Evolutionary conservation across 1,140 invertebrate species (phyloP), one percentile per base, ranked within the genome.

Genomic region (Drosophila sturtevanti): DNA sequence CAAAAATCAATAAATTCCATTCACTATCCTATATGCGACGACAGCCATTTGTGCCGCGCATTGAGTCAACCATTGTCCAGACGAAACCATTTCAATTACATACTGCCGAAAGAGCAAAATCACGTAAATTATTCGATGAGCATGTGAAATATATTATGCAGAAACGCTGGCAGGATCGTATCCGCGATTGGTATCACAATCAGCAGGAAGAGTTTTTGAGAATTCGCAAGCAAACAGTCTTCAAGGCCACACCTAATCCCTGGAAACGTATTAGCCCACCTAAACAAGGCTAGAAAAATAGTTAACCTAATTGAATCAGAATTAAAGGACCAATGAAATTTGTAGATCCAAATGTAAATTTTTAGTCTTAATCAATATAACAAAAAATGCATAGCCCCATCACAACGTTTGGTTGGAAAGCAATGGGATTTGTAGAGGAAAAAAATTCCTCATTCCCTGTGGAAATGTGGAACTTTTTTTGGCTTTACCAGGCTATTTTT

Each of bases 181-280:
- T 55, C 0, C 6, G 18, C 2, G 61, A 69, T 2, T 72, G 62
- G 56, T 9, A 41, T 0, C 54, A 55, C 0, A 54, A 34, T 4
- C 51, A 72, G 6, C 37, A 35, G 0, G 16, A 9, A 0, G 79
- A 89, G n/a, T 80, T 24, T 2, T 2, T 52, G 0, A 10, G 31
- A 21, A 34, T 62, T 2, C 79, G 84, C 0, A 59, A 68, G 0
- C 16, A 60, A 35, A 89, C 84, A 0, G 65, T 69, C 4, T 89
- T 89, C 6, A 89, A 80, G 37, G 84, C 84, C 5, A 52, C 6
- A 3, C 76, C 84, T 0, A 81, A 63, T 70, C 82, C 82, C 7
- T 79, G 74, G 66, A 75, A 66, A n/a, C 37, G 27, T 11, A 27
- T 38, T 52, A 5, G 1, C 0, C 14, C 21, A 22, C 41, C 41